Conservation (phyloP, 2,888 invertebrate species). For the Microplitis deprimator region DNA sequence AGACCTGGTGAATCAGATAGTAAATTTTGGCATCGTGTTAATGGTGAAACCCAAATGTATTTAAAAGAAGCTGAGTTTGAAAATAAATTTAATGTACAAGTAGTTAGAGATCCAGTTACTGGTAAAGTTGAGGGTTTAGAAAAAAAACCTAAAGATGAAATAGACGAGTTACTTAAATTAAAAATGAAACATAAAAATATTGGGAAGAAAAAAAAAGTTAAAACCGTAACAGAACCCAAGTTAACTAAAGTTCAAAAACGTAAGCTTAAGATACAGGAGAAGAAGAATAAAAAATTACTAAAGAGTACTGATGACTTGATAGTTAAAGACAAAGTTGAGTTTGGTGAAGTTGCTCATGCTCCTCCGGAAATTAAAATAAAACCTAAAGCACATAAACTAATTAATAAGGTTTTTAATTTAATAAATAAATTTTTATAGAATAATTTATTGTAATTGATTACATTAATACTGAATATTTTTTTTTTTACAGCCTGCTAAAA, state of each 20-base stretch:
- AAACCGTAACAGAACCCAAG: constrained; percentile 52
- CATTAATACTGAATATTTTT: constrained; percentile 21
- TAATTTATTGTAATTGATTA: constrained; percentile 21
- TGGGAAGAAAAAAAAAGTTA: constrained; percentile 57
- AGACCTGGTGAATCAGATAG: constrained; percentile 76
- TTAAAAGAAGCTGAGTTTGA: constrained; percentile 77
- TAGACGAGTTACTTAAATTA: constrained; percentile 72
- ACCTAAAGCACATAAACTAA: constrained; percentile 72
- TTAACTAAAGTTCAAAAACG: constrained; percentile 75
- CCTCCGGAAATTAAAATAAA: constrained; percentile 78
- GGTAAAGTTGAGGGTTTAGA: constrained; percentile 71
- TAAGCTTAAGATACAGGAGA: constrained; percentile 72
- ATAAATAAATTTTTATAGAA: background rate
- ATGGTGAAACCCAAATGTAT: constrained; percentile 77
- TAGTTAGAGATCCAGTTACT: constrained; percentile 73
- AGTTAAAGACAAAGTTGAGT: constrained; percentile 77
- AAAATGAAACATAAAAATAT: constrained; percentile 65
- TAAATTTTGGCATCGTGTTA: constrained; percentile 79
- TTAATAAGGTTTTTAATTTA: constrained; percentile 66
- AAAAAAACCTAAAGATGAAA: constrained; percentile 74
- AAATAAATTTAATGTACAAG: constrained; percentile 76
- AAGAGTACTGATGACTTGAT: constrained; percentile 72
- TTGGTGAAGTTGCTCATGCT: constrained; percentile 83
- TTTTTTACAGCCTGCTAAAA: constrained; percentile 76
- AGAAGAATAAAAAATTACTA: constrained; percentile 70